Evolutionary conservation across 1,140 invertebrate species (phyloP).

Genomic region (Helicoverpa zea): DNA sequence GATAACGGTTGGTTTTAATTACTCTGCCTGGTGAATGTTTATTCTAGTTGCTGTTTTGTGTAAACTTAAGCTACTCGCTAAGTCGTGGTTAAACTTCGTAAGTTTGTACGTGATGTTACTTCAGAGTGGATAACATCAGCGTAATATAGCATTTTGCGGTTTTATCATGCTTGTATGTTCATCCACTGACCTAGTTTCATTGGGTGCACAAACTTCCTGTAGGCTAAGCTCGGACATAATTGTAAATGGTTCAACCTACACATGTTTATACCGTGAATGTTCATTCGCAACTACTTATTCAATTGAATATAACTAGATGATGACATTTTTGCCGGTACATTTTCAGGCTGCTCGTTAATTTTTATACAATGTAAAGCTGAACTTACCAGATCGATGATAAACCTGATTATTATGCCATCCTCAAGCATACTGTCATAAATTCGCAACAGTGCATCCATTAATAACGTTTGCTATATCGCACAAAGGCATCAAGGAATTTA

Average conservation of each 20-base stretch:
- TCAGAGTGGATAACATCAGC: not conserved
- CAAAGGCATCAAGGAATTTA: conserved; percentile 47
- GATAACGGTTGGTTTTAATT: conserved; percentile 78
- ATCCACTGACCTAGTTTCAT: conserved; percentile 51
- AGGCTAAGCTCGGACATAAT: conserved; percentile 17
- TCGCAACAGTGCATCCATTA: conserved; percentile 24
- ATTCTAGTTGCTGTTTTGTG: conserved; percentile 61
- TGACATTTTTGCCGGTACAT: not conserved
- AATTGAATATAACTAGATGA: conserved; percentile 22
- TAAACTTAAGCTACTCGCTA: conserved; percentile 49
- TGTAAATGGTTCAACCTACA: conserved; percentile 42
- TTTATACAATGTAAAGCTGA: too few species aligned
- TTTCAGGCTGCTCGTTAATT: too few species aligned
- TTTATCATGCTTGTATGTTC: conserved; percentile 16
- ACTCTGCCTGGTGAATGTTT: conserved; percentile 73
- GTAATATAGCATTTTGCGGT: conserved; percentile 18
- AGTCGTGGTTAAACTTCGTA: conserved; percentile 35
- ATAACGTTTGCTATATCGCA: conserved; percentile 17
- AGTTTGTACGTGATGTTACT: conserved; percentile 36
- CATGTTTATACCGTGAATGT: conserved; percentile 18
- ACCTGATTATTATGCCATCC: too few species aligned
- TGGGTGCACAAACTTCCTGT: conserved; percentile 49
- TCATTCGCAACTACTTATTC: conserved; percentile 43
- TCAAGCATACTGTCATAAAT: not conserved
- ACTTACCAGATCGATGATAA: too few species aligned